Evolutionary conservation across 2,113 vertebrate species (phyloP), one percentile per base, ranked within the genome.

Genomic region (Brachypodius melanocephalos): DNA sequence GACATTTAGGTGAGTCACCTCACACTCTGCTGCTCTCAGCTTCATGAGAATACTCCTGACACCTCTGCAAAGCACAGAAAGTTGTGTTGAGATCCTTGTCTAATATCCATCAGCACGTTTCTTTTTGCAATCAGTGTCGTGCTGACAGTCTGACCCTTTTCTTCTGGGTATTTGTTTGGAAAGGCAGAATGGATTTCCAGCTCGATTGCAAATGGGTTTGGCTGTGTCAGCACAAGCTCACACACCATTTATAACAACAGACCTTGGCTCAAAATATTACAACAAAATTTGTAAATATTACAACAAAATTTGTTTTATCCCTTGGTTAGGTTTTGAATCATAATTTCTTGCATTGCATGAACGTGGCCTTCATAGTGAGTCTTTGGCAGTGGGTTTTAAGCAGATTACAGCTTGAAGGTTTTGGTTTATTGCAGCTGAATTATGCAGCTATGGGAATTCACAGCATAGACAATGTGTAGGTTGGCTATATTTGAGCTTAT

Each of bases 1-100:
- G 99, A 99, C 99, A 4, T 99, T 99, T 97, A 98, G 99, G 99
- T 99, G 97, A 97, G 97, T 90, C 46, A 57, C 8, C 36, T 49
- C 42, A 22, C 16, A 16, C 10, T 67, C 38, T 43, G 34, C 74
- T 32, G 4, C 57, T 42, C 15, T 61, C 48, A 55, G 43, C 67
- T 66, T 66, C 38, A 0, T 22, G 10, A 85, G 15, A 52, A 19
- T 17, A 3, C 8, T 43, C 42, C 52, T 75, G n/a, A 31, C 38
- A 17, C 2, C 49, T 48, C 63, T 88, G 19, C 28, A 46, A 62
- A 55, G 51, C n/a, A 51, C 24, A 59, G n/a, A 19, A 54, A 36
- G 2, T 7, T 69, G 10, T 24, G 38, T 24, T 5, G 25, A 19
- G 17, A 24, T 71, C 14, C 24, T 54, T 2, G 0, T 32, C 29